Conservation (phyloP, 1,140 invertebrate species). For the Drosophila rhopaloa region DNA sequence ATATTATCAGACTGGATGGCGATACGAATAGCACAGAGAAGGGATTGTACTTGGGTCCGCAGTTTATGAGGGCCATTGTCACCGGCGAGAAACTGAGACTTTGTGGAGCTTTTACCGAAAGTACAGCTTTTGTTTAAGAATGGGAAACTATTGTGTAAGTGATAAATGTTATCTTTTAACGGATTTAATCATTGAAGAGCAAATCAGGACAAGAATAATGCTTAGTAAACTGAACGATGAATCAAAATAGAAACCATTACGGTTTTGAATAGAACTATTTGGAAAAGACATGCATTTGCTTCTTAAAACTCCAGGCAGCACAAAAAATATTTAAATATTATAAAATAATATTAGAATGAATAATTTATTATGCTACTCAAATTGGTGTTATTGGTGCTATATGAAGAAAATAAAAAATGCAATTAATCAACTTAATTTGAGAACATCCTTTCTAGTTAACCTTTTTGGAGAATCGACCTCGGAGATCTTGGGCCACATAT, state of each 20-base stretch:
- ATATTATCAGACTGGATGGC: slow-evolving; percentile 70
- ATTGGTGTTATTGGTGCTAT: slow-evolving; percentile 37
- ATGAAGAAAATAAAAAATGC: slow-evolving; percentile 8
- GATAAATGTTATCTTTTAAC: no score
- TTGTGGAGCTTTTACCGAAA: slow-evolving; percentile 82
- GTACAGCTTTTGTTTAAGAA: slow-evolving; percentile 73
- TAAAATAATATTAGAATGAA: not conserved
- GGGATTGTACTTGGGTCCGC: slow-evolving; percentile 70
- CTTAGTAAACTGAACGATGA: not conserved
- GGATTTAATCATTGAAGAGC: not conserved
- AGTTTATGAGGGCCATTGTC: slow-evolving; percentile 80
- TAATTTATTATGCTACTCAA: slow-evolving; percentile 1
- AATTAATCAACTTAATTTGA: slow-evolving; percentile 1
- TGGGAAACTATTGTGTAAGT: not conserved
- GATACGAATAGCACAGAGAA: slow-evolving; percentile 50
- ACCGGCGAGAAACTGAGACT: slow-evolving; percentile 73
- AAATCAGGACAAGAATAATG: not conserved
- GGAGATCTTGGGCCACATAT: slow-evolving; percentile 5
- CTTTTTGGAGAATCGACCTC: slow-evolving; percentile 13
- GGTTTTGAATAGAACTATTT: not conserved
- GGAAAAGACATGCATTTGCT: not conserved
- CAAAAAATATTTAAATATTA: not conserved
- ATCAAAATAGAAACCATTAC: not conserved
- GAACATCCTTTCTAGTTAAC: not conserved
- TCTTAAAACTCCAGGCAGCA: slow-evolving; percentile 9